Percentiles rank a stretch among this genome's conserved stretches.
Conservation (phyloP, 2,797 vertebrate species). For the Lepilemur ruficaudatus region DNA sequence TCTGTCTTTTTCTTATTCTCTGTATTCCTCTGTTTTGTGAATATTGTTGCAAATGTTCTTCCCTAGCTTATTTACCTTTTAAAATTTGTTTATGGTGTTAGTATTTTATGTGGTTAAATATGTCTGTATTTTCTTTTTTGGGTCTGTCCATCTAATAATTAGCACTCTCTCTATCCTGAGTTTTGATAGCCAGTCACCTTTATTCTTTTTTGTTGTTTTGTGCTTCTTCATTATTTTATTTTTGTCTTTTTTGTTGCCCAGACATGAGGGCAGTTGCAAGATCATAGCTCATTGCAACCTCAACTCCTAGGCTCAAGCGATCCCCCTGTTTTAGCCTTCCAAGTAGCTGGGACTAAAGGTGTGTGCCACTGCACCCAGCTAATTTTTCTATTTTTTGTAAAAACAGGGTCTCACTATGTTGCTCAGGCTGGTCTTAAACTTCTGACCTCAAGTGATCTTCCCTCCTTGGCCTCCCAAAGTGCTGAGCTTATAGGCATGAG, state of each 20-base stretch:
- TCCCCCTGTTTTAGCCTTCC: not conserved
- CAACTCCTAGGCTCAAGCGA: not conserved
- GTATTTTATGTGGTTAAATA: not conserved
- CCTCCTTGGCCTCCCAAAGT: not conserved
- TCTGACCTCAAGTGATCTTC: not conserved
- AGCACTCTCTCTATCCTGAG: constrained; percentile 1
- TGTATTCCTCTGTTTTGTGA: constrained; percentile 9
- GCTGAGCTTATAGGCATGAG: not conserved
- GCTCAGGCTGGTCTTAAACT: not conserved
- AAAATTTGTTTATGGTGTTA: not conserved
- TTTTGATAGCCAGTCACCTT: constrained; percentile 34
- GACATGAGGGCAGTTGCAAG: not conserved
- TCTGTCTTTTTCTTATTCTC: constrained; percentile 3
- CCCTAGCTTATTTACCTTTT: constrained; percentile 13
- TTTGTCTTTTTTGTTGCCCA: not conserved
- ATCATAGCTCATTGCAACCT: not conserved
- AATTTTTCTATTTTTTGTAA: not conserved
- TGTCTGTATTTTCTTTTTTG: not conserved
- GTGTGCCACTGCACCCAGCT: not conserved
- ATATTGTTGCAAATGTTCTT: constrained; percentile 34
- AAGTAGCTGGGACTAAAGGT: not conserved
- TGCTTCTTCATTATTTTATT: constrained; percentile 10
- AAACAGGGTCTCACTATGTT: not conserved
- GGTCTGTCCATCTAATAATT: constrained; percentile 34
- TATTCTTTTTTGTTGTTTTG: constrained; percentile 30